phyloP scores from a whole-genome alignment of 53 echinoderm and acorn worm species.

The Henricia sp. region DNA sequence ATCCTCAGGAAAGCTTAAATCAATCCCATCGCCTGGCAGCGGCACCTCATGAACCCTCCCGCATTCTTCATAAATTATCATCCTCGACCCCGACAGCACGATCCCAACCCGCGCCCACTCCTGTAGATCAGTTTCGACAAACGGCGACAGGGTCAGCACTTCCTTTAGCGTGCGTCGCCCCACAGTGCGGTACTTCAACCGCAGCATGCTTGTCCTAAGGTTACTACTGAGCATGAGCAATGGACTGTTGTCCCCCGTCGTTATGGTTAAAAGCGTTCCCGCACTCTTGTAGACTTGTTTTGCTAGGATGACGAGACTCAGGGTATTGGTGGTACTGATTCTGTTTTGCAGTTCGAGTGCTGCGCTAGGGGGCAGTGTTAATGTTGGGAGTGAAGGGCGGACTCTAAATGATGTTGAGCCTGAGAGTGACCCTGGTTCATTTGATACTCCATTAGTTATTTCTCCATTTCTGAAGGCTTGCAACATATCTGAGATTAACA shows the following conservation, averaged over 20 bases:
- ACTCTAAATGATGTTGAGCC: constrained; percentile 34
- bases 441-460: constrained; percentile 4
- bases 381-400: constrained; percentile 36
- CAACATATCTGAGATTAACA: constrained; percentile 33
- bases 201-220: constrained; percentile 66
- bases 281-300: constrained; percentile 75
- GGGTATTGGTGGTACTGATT: constrained; percentile 31
- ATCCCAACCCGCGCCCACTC: constrained; percentile 68
- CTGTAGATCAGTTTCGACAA: constrained; percentile 52
- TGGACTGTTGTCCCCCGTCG: constrained; percentile 70
- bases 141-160: constrained; percentile 68
- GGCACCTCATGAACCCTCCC: constrained; percentile 23
- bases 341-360: constrained; percentile 31
- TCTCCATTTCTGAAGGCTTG: constrained; percentile 31
- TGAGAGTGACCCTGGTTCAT: neutral
- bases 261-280: constrained; percentile 73
- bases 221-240: constrained; percentile 68
- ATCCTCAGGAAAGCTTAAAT: constrained; percentile 62
- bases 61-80: constrained; percentile 69
- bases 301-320: constrained; percentile 67
- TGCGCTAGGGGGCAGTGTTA: neutral
- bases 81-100: constrained; percentile 60
- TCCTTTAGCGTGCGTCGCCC: constrained; percentile 41
- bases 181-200: constrained; percentile 55
- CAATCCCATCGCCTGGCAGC: constrained; percentile 59